A percentile compares a stretch with the other conserved stretches of the same genome.
phyloP scores from a whole-genome alignment of 2,113 vertebrate genomes.

The Lepisosteus osseus region DNA sequence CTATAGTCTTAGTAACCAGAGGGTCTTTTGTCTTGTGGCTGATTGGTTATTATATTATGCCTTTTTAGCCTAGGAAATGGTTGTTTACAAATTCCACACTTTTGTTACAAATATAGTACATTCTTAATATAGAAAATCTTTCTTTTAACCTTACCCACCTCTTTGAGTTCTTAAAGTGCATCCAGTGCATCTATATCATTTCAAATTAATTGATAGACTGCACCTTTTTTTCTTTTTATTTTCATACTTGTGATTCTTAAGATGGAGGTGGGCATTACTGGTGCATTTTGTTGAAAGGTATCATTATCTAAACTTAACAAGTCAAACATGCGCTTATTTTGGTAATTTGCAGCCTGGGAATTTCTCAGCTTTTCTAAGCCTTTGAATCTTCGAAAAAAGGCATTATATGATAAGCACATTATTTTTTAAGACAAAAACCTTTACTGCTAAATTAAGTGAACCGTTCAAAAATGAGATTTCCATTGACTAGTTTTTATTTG shows the following conservation, averaged over 20 bases:
- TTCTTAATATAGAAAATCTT: neutral
- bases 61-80: conserved; percentile 3
- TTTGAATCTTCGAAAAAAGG: neutral
- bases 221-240: neutral
- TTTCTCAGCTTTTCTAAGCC: neutral
- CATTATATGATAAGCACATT: conserved; percentile 1
- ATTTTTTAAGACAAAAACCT: neutral
- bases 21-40: neutral
- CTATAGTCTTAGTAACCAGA: conserved; percentile 5
- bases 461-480: neutral
- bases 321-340: neutral
- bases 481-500: neutral
- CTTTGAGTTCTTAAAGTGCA: no score
- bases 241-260: neutral
- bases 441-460: neutral
- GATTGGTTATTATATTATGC: conserved; percentile 4
- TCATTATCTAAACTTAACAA: neutral
- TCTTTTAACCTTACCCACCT: no score
- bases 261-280: neutral
- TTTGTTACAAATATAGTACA: neutral
- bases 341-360: neutral
- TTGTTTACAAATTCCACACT: neutral
- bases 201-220: neutral
- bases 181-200: no score
- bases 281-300: neutral